phyloP scores from a whole-genome alignment of 2,113 vertebrate genomes.

The Thamnaconus septentrionalis region DNA sequence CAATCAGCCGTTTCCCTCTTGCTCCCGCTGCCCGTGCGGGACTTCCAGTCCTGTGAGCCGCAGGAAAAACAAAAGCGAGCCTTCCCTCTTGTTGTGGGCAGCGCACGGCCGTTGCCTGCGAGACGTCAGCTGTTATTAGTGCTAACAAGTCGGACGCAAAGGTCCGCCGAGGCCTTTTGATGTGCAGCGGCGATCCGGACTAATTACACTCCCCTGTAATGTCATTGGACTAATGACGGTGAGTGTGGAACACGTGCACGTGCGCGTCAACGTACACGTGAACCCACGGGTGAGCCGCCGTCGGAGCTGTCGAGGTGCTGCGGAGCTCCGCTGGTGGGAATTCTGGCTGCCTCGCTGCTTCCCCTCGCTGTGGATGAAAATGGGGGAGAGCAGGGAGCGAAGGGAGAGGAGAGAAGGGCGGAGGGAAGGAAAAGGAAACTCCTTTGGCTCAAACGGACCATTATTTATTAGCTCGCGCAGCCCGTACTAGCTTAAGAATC shows the following conservation, averaged over 20 bases:
- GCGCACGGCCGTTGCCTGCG: conserved; percentile 21
- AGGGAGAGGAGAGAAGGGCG: neutral
- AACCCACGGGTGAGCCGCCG: neutral
- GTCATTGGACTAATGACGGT: conserved; percentile 35
- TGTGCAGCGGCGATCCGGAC: conserved; percentile 14
- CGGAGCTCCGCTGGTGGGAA: neutral
- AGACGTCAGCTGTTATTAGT: conserved; percentile 49
- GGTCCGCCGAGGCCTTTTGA: conserved; percentile 28
- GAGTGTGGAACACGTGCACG: conserved; percentile 6
- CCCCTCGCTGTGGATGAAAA: conserved; percentile 5
- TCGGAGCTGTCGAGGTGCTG: too few relatives aligned
- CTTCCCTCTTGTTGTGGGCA: neutral
- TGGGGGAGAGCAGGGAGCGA: neutral
- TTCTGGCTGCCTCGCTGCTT: conserved; percentile 10
- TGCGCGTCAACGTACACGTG: neutral
- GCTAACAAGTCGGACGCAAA: conserved; percentile 50
- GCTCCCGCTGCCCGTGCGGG: too few relatives aligned
- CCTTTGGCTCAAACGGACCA: conserved; percentile 1
- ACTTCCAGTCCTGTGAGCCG: too few relatives aligned
- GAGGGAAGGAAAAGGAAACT: conserved; percentile 16
- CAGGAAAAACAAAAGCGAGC: too few relatives aligned
- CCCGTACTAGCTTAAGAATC: conserved; percentile 15
- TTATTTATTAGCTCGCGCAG: conserved; percentile 13
- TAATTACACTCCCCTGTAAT: conserved; percentile 36
- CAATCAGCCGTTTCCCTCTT: too few relatives aligned